These are phyloP conservation scores for Sebastiscus tertius DNA, from an alignment of 2,797 vertebrate genomes.

Conservation along the genomic window DNA sequence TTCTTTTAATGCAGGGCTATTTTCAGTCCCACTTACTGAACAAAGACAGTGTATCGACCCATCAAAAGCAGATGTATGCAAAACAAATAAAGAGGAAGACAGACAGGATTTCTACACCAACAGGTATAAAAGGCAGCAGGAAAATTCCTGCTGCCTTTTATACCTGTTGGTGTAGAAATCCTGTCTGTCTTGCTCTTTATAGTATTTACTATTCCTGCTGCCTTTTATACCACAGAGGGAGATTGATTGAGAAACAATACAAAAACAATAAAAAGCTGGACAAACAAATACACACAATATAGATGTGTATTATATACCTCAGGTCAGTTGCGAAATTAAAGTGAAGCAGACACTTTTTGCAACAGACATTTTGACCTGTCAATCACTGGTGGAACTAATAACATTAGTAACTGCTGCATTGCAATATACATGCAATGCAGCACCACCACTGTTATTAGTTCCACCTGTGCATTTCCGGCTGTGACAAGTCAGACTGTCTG, in stretches of 20 bases:
- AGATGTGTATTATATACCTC: not conserved
- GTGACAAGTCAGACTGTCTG: not conserved
- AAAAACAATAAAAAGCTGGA: not conserved
- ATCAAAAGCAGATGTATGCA: not conserved
- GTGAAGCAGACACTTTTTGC: not conserved
- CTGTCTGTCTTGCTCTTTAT: too few species aligned
- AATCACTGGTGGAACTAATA: not conserved
- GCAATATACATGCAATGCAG: not conserved
- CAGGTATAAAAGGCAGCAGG: not conserved
- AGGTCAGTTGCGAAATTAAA: too few species aligned
- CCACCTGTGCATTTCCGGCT: not conserved
- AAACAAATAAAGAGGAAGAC: not conserved
- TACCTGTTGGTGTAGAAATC: too few species aligned
- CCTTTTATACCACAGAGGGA: too few species aligned
- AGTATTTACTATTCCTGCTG: too few species aligned
- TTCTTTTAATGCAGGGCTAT: not conserved
- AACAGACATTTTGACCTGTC: not conserved
- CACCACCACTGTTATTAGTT: not conserved
- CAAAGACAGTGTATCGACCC: not conserved
- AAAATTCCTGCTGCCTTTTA: not conserved
- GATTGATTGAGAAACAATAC: not conserved
- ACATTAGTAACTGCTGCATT: not conserved
- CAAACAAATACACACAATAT: not conserved
- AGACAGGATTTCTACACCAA: not conserved
- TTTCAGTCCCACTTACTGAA: not conserved